phyloP scores from a whole-genome alignment of 2,888 invertebrate genomes.

The Diplolepis rosae region DNA sequence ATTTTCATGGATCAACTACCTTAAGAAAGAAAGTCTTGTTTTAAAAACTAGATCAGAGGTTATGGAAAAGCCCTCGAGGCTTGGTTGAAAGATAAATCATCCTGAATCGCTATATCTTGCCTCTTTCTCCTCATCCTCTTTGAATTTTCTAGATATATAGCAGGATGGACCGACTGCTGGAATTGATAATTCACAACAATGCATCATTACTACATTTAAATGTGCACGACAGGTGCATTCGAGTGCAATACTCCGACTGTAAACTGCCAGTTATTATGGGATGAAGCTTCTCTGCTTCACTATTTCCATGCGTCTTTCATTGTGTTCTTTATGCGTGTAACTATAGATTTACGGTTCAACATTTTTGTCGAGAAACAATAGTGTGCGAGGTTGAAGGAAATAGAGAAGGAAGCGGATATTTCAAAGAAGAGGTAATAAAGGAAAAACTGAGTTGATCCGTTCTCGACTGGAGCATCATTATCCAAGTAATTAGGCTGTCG shows the following conservation, averaged over 20 bases:
- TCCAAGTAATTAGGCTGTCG: conserved; percentile 68
- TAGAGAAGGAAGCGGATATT: background rate
- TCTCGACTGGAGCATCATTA: conserved; percentile 67
- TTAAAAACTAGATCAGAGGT: conserved; percentile 49
- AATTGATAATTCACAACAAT: conserved; percentile 71
- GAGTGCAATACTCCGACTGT: conserved; percentile 59
- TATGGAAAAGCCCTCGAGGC: conserved; percentile 47
- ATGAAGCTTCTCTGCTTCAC: conserved; percentile 58
- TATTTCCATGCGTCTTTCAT: conserved; percentile 71
- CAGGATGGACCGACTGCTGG: conserved; percentile 48
- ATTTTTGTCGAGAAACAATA: conserved; percentile 72
- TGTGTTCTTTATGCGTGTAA: conserved; percentile 68
- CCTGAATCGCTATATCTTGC: conserved; percentile 44
- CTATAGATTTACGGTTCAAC: conserved; percentile 70
- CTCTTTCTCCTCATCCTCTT: conserved; percentile 39
- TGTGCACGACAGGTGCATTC: conserved; percentile 71
- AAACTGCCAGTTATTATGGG: conserved; percentile 48
- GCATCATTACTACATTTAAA: conserved; percentile 70
- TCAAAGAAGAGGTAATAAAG: conserved; percentile 2
- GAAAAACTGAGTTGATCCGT: conserved; percentile 55
- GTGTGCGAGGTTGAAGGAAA: conserved; percentile 42
- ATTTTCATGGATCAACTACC: too few species aligned
- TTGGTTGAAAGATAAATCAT: conserved; percentile 44
- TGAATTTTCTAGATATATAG: conserved; percentile 58
- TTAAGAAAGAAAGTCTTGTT: conserved; percentile 45